These are phyloP conservation scores for Xiphophorus hellerii DNA, from an alignment of 2,113 vertebrate species.

Conservation along the genomic window DNA sequence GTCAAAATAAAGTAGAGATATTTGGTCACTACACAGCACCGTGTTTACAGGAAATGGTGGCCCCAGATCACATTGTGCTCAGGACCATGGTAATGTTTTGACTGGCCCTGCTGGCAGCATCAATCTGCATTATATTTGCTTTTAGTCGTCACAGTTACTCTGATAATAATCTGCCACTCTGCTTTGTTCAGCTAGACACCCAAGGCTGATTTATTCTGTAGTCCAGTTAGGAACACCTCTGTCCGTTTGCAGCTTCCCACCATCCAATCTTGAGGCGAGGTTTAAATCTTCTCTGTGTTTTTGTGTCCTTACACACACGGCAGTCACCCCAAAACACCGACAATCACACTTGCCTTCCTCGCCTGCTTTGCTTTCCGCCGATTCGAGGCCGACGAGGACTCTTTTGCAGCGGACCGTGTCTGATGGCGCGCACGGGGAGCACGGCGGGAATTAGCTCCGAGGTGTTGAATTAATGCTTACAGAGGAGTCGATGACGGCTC, in stretches of 20 bases:
- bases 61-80: not conserved
- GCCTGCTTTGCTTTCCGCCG: constrained; percentile 34
- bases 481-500: constrained; percentile 18
- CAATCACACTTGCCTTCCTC: constrained; percentile 4
- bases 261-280: not conserved
- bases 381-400: constrained; percentile 28
- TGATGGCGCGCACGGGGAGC: constrained; percentile 1
- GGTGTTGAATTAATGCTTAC: constrained; percentile 38
- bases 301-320: not conserved
- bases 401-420: constrained; percentile 27
- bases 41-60: no score
- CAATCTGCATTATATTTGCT: not conserved
- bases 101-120: not conserved
- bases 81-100: not conserved
- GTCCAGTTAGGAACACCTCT: not conserved
- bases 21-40: no score
- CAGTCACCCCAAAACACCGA: constrained; percentile 1
- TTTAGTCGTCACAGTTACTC: not conserved
- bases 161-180: not conserved
- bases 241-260: not conserved
- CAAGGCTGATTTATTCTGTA: not conserved
- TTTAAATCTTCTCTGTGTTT: not conserved
- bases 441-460: constrained; percentile 28
- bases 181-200: not conserved
- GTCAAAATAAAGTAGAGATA: no score